Base-by-base conservation (phyloP, 1,140 invertebrate genomes). In the Zophobas atratus region DNA sequence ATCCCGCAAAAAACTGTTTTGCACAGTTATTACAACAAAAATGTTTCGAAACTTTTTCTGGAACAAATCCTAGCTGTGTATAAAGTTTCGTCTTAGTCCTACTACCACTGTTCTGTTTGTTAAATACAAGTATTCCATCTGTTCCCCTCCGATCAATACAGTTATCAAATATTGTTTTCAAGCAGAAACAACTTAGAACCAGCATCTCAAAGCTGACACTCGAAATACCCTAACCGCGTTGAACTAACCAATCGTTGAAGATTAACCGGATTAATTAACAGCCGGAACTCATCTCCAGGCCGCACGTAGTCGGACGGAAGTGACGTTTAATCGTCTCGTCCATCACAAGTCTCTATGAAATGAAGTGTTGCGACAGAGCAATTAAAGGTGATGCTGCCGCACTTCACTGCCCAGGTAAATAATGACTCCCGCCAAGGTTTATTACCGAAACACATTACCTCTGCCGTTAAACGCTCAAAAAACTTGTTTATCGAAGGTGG, bases 291-390 rank as follows among this genome's bases (percentile, higher is more conserved):
- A 43, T 67, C 60, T 32, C 8, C 39, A 33, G 43, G 60, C 43
- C 33, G 60, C 38, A 5, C 34, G 33, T 36, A 60, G 36, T 8
- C 6, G 39, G 43, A 43, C 60, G 60, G 60, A 67, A 67, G 33
- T 67, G 60, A 67, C 60, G 60, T 67, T 67, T 67, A 67, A 67
- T 43, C 60, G 60, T 67, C 60, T 67, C 43, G 60, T 67, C 60
- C 20, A 67, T 67, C 39, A 67, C 20, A 6, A 67, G 43, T 67
- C 60, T 67, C 38, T 32, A 63, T 39, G 4, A 39, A 63, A 63
- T 63, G 57, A 39, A 63, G 57, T 63, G 57, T 63, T 6, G 57
- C 36, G 1, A 39, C 6, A 6, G 57, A 63, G n/a, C 8, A 63
- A 63, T 63, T 63, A 63, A 39, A 51, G 20, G 49, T 63, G 38